Base-by-base conservation (phyloP, 2,797 vertebrate genomes). In the Enteromius viviparus region DNA sequence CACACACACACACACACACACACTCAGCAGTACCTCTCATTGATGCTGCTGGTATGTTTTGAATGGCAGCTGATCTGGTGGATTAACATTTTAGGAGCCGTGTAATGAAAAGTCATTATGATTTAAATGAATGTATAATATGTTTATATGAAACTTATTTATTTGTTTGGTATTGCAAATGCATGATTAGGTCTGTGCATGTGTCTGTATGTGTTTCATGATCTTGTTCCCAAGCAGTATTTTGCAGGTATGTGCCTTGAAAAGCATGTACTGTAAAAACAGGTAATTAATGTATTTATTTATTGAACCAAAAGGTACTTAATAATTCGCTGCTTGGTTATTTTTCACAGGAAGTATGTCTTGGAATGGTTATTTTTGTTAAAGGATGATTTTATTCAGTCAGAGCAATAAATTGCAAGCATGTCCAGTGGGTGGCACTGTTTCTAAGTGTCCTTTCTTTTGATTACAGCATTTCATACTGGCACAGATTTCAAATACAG, bases 351-450 rank as follows among this genome's bases (percentile, higher is more conserved):
- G 64, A 70, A 53, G n/a, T 78, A 23, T 76, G 53, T 76, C 49
- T 80, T 68, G 14, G 64, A 64, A 23, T 80, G 42, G 78, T 78
- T 79, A 14, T 21, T 49, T 23, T 51, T 21, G 26, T 79, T 78
- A 75, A 37, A 79, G 19, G n/a, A 60, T 69, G 17, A 68, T 82
- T 82, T 80, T 82, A 84, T 84, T 69, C 62, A 76, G 40, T 68
- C 45, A 78, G 32, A 66, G 32, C 40, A 75, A 53, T 82, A 64
- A 76, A 80, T 42, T 80, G 26, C 49, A 68, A 66, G 68, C 77
- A 78, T 47, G 45, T 85, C 84, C 76, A 81, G 84, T 15, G 32
- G 79, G 82, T 82, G 78, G 87, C 81, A 60, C 85, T 81, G 77
- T 78, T 75, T 83, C 72, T 7, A 76, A 47, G 55, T 68, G 37